Conservation (phyloP, 2,113 vertebrate species). For the Burhinus oedicnemus region DNA sequence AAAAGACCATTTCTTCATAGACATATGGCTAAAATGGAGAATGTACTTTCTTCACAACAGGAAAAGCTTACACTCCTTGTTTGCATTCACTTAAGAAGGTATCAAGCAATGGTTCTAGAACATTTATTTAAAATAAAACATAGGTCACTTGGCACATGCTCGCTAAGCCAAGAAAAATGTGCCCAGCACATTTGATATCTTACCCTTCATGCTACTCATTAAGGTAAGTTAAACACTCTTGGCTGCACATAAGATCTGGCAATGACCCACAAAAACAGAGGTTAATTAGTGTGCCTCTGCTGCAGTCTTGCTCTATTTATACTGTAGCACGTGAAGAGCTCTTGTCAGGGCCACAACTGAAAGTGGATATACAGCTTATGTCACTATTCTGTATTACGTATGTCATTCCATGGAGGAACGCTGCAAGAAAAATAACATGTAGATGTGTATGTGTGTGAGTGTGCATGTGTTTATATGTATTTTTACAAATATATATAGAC, state of each 20-base stretch:
- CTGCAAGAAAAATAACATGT: not conserved
- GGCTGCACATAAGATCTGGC: not conserved
- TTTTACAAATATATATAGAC: not conserved
- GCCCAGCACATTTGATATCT: not conserved
- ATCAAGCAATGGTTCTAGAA: not conserved
- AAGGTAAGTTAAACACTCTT: not conserved
- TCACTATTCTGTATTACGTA: not conserved
- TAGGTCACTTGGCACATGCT: not conserved
- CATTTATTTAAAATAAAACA: not conserved
- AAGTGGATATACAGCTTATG: not conserved
- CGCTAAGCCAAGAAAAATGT: not conserved
- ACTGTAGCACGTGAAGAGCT: not conserved
- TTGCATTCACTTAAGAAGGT: not conserved
- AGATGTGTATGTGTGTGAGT: not conserved
- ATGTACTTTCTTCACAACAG: not conserved
- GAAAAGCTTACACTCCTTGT: not conserved
- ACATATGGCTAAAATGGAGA: not conserved
- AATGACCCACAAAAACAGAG: conserved; percentile 27
- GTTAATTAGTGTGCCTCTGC: conserved; percentile 21
- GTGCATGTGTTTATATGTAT: not conserved
- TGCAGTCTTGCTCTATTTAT: not conserved
- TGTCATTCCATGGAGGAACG: not conserved
- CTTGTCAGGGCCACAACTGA: not conserved
- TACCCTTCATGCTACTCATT: conserved; percentile 20
- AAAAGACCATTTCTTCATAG: not conserved